phyloP scores from a whole-genome alignment of 2,888 invertebrate species.

The Gibbula magus region DNA sequence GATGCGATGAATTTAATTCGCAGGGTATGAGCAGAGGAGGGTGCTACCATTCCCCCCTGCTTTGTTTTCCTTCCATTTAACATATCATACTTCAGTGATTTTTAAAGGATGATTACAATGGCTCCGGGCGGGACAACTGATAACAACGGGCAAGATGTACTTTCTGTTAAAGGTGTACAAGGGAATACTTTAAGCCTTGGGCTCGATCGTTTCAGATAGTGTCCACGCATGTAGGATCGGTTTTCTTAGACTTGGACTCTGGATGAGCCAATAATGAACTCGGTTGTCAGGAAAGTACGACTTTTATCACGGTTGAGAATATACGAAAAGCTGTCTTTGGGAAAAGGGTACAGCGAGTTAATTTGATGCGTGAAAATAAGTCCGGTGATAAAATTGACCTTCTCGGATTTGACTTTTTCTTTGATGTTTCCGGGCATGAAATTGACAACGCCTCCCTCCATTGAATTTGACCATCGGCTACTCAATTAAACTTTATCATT shows the following conservation, averaged over 20 bases:
- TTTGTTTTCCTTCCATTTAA: conserved; percentile 12
- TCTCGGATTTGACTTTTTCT: background rate
- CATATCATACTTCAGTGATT: conserved; percentile 1
- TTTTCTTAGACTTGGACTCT: background rate
- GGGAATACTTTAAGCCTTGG: background rate
- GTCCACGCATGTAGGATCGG: background rate
- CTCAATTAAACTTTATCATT: background rate
- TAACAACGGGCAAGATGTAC: background rate
- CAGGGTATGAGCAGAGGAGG: background rate
- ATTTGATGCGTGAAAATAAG: background rate
- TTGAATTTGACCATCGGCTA: background rate
- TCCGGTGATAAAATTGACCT: background rate
- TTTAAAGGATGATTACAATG: background rate
- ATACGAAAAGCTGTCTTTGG: background rate
- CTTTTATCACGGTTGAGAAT: background rate
- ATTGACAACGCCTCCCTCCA: background rate
- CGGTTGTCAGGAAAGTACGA: background rate
- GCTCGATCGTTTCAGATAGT: background rate
- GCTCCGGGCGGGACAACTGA: background rate
- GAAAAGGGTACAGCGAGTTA: background rate
- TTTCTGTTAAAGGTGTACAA: background rate
- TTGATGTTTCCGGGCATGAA: background rate
- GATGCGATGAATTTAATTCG: background rate
- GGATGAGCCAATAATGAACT: background rate
- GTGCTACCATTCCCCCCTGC: background rate